Evolutionary conservation across 2,888 invertebrate species (phyloP).

Genomic region (Plemyria rubiginata): DNA sequence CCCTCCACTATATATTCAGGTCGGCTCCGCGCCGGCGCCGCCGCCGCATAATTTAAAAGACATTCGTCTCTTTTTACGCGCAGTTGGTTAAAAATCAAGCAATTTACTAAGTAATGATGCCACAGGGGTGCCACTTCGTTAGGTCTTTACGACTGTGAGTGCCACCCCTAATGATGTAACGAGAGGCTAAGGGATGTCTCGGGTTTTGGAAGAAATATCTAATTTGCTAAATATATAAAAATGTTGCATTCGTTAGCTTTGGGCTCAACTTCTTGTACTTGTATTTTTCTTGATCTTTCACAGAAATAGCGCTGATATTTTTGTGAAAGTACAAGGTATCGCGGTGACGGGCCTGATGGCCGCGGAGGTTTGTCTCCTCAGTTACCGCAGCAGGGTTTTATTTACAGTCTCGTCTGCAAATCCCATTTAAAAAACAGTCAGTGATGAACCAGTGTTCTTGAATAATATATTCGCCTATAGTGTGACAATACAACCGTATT

Average conservation of each 20-base stretch:
- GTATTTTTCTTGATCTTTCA: no score
- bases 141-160: constrained; percentile 35
- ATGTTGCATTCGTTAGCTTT: constrained; percentile 15
- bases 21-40: not conserved
- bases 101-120: constrained; percentile 37
- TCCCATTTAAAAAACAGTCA: no score
- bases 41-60: constrained; percentile 26
- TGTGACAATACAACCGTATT: no score
- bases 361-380: no score
- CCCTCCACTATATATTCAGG: constrained; percentile 6
- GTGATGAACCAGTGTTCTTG: no score
- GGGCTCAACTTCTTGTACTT: constrained; percentile 6
- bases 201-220: constrained; percentile 16
- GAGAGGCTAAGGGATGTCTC: constrained; percentile 33
- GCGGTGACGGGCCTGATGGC: no score
- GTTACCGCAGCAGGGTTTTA: no score
- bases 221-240: constrained; percentile 27
- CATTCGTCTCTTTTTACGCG: constrained; percentile 30
- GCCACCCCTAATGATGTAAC: constrained; percentile 33
- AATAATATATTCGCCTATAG: no score
- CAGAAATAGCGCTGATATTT: no score
- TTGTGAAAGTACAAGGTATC: no score
- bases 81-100: constrained; percentile 34
- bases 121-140: constrained; percentile 41
- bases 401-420: no score